Evolutionary conservation across 2,888 invertebrate genomes (phyloP), one percentile per base, ranked within the genome.

Genomic region (Galerucella pusilla): DNA sequence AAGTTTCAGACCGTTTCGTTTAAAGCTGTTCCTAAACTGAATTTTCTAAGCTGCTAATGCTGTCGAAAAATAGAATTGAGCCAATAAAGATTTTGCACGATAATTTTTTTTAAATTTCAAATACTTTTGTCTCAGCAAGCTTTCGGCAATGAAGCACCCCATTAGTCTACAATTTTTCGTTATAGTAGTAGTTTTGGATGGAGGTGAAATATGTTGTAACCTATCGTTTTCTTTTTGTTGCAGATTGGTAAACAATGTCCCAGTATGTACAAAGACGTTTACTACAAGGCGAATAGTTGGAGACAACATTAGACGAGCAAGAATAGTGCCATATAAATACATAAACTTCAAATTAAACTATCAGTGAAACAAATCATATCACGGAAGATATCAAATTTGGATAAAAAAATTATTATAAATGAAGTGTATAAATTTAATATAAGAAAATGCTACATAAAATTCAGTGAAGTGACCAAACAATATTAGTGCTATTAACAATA

Each of bases 231-330:
- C 49, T 73, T 83, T 82, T 89, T 89, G 84, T 91, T 92, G 87
- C 91, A 93, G 90, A 92, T 91, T 80, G 93, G 93, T 78, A 95
- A 95, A 88, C 94, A 94, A 86, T 96, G 96, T 88, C 96, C 96
- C 74, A 96, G 94, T 85, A 96, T 96, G 96, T 94, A 96, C 90
- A 94, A 94, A 88, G 95, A 96, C 86, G 95, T 96, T 89, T 94
- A 96, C 90, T 97, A 97, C 88, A 95, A 95, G 93, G 95, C 95
- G 85, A 95, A 95, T 90, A 95, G 92, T 90, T 95, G 95, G 95
- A 94, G 94, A 89, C 94, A 94, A 88, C 94, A 94, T 89, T 93
- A 88, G 89, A 59, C 5, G 2, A 45, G 65, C 65, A 49, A 59
- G 25, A 64, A 10, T 7, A 70, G 77, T 78, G 77, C 75, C 76